Percentiles rank a stretch among this genome's conserved stretches.
Conservation (phyloP, 2,888 invertebrate species). For the Campoletis raptor region DNA sequence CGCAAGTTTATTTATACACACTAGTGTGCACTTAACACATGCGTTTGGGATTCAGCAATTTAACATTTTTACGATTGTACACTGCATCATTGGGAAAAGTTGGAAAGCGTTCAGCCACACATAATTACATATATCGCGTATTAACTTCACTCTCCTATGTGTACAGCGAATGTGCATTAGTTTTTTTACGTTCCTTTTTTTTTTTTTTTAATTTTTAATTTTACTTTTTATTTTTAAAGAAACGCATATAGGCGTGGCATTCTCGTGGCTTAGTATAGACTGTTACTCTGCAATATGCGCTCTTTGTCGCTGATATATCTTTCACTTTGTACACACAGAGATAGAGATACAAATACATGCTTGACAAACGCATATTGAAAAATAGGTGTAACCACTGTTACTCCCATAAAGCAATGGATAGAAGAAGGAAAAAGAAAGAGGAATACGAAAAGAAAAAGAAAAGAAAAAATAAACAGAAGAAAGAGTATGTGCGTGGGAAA, state of each 20-base stretch:
- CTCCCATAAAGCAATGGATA: not conserved
- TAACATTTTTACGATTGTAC: slow-evolving; percentile 17
- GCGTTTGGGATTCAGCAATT: not conserved
- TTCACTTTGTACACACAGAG: slow-evolving; percentile 46
- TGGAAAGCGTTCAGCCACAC: slow-evolving; percentile 54
- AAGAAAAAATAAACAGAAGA: not conserved
- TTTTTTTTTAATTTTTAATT: not conserved
- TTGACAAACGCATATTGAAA: slow-evolving; percentile 7
- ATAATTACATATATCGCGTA: slow-evolving; percentile 3
- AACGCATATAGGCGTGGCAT: slow-evolving; percentile 59
- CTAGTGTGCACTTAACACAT: not conserved
- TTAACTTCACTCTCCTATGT: not conserved
- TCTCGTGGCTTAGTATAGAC: slow-evolving; percentile 23
- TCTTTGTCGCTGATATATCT: slow-evolving; percentile 62
- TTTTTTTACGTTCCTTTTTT: not conserved
- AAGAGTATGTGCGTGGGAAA: slow-evolving; percentile 36
- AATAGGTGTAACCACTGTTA: slow-evolving; percentile 8
- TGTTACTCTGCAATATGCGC: slow-evolving; percentile 44
- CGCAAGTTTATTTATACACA: not conserved
- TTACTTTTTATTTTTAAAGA: slow-evolving; percentile 1
- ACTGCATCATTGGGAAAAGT: slow-evolving; percentile 44
- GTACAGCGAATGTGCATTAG: not conserved
- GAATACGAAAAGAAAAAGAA: not conserved
- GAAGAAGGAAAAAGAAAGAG: not conserved
- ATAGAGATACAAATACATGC: not conserved